These are phyloP conservation scores for Aurelia sp. DNA, from an alignment of 30 jellyfish, hydroid and myxozoan genomes.

Conservation along the genomic window DNA sequence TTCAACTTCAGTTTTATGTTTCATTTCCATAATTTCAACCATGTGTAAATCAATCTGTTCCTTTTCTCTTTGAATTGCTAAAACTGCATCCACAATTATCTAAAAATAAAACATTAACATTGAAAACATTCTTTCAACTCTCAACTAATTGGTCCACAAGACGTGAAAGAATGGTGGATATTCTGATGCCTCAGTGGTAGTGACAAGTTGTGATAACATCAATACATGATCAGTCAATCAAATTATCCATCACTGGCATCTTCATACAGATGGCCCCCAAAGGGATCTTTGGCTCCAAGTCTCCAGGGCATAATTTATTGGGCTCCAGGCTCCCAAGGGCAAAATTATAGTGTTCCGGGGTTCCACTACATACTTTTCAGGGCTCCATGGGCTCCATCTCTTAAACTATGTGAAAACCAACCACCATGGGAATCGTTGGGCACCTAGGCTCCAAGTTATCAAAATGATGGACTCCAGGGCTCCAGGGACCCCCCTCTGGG, in stretches of 20 bases:
- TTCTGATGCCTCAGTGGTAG: conserved; percentile 68
- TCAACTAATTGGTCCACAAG: not conserved
- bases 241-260: conserved; percentile 51
- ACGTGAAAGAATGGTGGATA: not conserved
- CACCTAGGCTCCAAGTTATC: too few relatives aligned
- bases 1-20: conserved; percentile 94
- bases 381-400: too few relatives aligned
- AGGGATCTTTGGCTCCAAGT: too few relatives aligned
- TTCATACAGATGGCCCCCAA: not conserved
- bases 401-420: too few relatives aligned
- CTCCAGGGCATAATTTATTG: too few relatives aligned
- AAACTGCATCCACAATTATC: conserved; percentile 99
- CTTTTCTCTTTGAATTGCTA: conserved; percentile 84
- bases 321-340: too few relatives aligned
- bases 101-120: not conserved
- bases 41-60: conserved; percentile 95
- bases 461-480: too few relatives aligned
- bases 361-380: too few relatives aligned
- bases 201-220: conserved; percentile 51
- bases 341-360: too few relatives aligned
- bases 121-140: not conserved
- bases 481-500: too few relatives aligned
- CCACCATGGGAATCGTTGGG: too few relatives aligned
- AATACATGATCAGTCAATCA: not conserved
- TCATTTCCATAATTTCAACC: conserved; percentile 99